Evolutionary conservation across 2,113 vertebrate genomes (phyloP).

Genomic region (Acanthochromis polyacanthus): DNA sequence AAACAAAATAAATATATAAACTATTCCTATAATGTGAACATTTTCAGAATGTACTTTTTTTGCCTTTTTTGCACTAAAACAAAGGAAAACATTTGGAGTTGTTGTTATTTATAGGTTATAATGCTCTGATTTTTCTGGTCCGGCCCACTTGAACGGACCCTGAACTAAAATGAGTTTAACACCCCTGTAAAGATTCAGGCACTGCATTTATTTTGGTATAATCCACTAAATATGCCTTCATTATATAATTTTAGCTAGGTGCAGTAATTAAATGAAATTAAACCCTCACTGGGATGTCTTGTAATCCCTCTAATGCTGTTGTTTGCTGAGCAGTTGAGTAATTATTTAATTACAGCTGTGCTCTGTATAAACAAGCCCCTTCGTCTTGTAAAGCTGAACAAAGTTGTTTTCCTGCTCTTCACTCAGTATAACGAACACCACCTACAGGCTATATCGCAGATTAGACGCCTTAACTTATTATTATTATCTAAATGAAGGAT

Average conservation of each 20-base stretch:
- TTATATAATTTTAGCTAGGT: background rate
- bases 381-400: conserved; percentile 30
- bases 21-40: no score
- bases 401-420: conserved; percentile 28
- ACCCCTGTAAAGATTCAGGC: no score
- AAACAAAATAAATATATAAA: no score
- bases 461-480: conserved; percentile 6
- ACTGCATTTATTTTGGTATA: background rate
- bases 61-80: no score
- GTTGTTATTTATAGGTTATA: no score
- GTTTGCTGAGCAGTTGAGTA: conserved; percentile 13
- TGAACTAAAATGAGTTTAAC: no score
- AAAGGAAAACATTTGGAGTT: no score
- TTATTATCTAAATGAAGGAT: conserved; percentile 4
- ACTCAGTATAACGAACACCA: conserved; percentile 23
- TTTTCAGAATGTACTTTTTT: no score
- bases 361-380: conserved; percentile 40
- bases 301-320: conserved; percentile 33
- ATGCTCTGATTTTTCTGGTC: no score
- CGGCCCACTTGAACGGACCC: no score
- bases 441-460: conserved; percentile 13
- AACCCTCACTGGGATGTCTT: background rate
- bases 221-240: background rate
- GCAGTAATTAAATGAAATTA: background rate
- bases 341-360: conserved; percentile 19